Conservation (phyloP, 2,113 vertebrate species). For the Phylloscopus whistleri region DNA sequence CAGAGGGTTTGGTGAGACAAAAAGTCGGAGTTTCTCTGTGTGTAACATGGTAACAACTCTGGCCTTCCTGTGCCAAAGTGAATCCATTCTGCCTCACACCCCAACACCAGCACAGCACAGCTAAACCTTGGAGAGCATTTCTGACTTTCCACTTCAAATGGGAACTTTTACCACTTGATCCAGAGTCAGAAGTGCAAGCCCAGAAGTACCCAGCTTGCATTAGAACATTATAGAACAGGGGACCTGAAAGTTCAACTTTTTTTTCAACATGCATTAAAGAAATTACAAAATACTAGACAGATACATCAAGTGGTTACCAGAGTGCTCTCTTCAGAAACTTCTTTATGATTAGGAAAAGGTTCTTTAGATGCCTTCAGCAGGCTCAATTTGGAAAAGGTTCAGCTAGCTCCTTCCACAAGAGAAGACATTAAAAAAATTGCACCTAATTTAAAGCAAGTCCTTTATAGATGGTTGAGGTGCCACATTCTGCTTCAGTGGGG, state of each 20-base stretch:
- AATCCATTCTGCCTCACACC: not conserved
- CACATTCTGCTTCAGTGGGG: rapidly evolving
- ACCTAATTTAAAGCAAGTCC: not conserved
- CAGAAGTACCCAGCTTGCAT: not conserved
- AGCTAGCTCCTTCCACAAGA: not conserved
- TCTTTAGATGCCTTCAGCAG: not conserved
- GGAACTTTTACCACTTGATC: not conserved
- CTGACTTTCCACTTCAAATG: not conserved
- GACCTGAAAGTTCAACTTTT: not conserved
- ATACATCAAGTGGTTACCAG: not conserved
- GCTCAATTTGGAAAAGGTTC: not conserved
- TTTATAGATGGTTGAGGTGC: not conserved
- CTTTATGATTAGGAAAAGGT: not conserved
- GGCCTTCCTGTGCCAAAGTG: not conserved
- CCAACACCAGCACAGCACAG: not conserved
- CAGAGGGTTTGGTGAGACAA: not conserved
- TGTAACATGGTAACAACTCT: rapidly evolving
- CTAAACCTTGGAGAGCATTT: not conserved
- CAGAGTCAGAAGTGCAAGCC: not conserved
- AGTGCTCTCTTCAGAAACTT: not conserved
- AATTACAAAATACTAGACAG: not conserved
- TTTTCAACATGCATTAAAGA: not conserved
- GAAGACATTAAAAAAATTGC: not conserved
- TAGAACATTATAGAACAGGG: not conserved
- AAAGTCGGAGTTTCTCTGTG: not conserved